A percentile compares a stretch with the other conserved stretches of the same genome.
phyloP scores from a whole-genome alignment of 2,888 invertebrate species.

The Camptogramma bilineatum region DNA sequence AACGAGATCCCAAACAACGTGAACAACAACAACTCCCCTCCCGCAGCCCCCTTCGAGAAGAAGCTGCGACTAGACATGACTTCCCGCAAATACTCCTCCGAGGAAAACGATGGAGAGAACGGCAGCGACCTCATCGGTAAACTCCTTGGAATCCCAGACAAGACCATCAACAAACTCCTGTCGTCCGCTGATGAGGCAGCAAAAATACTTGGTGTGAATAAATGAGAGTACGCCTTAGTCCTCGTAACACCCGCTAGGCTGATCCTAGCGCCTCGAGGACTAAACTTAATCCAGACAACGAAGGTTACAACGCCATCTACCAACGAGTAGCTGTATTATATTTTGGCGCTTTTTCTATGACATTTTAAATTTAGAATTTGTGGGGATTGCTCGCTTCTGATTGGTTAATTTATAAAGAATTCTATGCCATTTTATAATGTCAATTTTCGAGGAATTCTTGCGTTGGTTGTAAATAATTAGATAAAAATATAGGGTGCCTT shows the following conservation, averaged over 20 bases:
- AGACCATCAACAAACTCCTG: conserved; percentile 93
- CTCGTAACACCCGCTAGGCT: conserved; percentile 80
- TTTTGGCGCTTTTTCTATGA: conserved; percentile 21
- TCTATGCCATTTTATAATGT: conserved; percentile 26
- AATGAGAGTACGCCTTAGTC: conserved; percentile 85
- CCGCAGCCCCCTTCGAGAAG: conserved; percentile 83
- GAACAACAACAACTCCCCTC: conserved; percentile 85
- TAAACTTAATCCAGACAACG: conserved; percentile 59
- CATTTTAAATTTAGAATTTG: conserved; percentile 8
- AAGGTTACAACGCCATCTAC: conserved; percentile 62
- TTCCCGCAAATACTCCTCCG: conserved; percentile 79
- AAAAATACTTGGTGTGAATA: conserved; percentile 93
- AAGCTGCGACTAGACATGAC: conserved; percentile 80
- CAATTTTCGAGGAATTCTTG: conserved; percentile 8
- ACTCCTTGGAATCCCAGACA: conserved; percentile 94
- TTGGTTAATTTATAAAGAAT: conserved; percentile 3
- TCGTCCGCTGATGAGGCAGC: conserved; percentile 94
- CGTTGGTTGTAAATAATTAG: conserved; percentile 50
- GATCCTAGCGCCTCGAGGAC: conserved; percentile 79
- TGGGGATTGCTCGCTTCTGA: conserved; percentile 26
- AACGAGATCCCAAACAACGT: conserved; percentile 79
- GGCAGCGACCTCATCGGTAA: conserved; percentile 94
- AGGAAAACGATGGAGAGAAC: conserved; percentile 84
- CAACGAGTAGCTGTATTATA: conserved; percentile 49
- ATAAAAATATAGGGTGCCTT: conserved; percentile 64